Percentiles rank a stretch among this genome's conserved stretches.
Conservation (phyloP, 2,888 invertebrate species). For the Hirtodrosophila duncani region DNA sequence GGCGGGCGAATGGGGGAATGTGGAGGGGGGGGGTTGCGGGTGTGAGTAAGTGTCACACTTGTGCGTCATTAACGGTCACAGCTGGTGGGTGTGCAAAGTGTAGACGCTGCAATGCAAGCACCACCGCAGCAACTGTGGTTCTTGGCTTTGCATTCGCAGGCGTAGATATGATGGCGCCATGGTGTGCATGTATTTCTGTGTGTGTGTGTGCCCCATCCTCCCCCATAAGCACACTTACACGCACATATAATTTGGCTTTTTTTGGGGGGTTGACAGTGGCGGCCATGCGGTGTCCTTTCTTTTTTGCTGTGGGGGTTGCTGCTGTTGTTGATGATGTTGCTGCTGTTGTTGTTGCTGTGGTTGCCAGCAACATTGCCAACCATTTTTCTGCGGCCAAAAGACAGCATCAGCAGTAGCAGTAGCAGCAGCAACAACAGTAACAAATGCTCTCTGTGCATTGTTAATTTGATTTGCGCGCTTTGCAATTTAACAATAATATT, state of each 20-base stretch:
- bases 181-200: no score
- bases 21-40: constrained; percentile 16
- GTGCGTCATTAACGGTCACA: constrained; percentile 75
- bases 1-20: no score
- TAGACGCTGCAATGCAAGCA: background rate
- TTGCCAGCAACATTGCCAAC: constrained; percentile 70
- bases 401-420: constrained; percentile 15
- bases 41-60: constrained; percentile 74
- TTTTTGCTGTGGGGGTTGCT: background rate
- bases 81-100: constrained; percentile 56
- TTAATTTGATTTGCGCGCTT: constrained; percentile 72
- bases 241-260: no score
- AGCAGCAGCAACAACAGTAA: constrained; percentile 16
- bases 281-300: no score
- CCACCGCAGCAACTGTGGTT: background rate
- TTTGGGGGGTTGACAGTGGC: no score
- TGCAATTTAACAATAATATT: constrained; percentile 73
- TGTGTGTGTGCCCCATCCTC: no score
- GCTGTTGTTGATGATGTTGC: constrained; percentile 1
- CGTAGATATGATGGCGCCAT: no score
- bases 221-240: no score
- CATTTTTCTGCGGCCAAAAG: constrained; percentile 63
- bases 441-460: constrained; percentile 56
- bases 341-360: constrained; percentile 59
- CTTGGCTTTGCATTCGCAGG: constrained; percentile 1